Evolutionary conservation across 2,113 vertebrate species (phyloP).

Genomic region (Nansenia antarctica): DNA sequence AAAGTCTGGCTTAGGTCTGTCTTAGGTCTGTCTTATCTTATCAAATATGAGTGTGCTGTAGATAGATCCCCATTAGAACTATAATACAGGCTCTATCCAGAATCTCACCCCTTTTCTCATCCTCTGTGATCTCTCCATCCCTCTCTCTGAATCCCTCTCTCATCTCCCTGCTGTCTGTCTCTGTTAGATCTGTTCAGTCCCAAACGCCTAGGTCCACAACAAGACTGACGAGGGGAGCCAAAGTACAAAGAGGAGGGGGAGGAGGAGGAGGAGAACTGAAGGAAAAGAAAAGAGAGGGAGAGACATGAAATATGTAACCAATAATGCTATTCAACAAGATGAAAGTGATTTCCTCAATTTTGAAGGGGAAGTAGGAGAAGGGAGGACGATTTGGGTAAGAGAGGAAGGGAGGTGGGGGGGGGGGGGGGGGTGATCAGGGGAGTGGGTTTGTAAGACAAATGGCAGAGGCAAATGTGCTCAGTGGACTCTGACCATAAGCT

Average conservation of each 20-base stretch:
- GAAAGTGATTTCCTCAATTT: background rate
- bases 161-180: background rate
- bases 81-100: too few relatives aligned
- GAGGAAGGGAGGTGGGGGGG: background rate
- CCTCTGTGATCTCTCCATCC: too few relatives aligned
- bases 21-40: too few relatives aligned
- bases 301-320: background rate
- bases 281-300: background rate
- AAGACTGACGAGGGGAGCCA: background rate
- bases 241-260: background rate
- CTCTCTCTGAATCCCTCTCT: background rate
- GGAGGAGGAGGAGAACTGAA: background rate
- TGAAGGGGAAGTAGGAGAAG: slow-evolving; percentile 1
- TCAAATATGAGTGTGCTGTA: too few relatives aligned
- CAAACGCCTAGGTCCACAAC: background rate
- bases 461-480: slow-evolving; percentile 1
- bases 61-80: too few relatives aligned
- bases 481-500: slow-evolving; percentile 4
- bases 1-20: background rate
- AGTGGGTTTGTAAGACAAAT: background rate
- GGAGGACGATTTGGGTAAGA: background rate
- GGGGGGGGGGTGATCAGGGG: background rate
- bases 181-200: background rate
- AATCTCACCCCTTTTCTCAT: too few relatives aligned
- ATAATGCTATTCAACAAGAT: background rate